Evolutionary conservation across 2,888 invertebrate species (phyloP), one percentile per base, ranked within the genome.

Genomic region (Choreutis nemorana): DNA sequence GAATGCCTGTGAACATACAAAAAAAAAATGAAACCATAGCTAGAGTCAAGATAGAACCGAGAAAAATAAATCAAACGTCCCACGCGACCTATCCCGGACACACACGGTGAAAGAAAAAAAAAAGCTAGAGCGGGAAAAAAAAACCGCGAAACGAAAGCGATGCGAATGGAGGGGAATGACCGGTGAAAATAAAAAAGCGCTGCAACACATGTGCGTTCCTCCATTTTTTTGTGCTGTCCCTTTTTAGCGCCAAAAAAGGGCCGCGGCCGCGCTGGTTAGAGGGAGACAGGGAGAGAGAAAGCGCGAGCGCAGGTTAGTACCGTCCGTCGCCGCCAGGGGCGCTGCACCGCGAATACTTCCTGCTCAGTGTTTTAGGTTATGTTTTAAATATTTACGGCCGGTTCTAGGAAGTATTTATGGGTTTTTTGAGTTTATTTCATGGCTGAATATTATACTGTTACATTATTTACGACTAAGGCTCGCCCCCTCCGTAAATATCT

Each of bases 181-280:
- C 72, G 58, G 64, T 72, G 62, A 78, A 78, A 75, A 77, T 72
- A 60, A 77, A 73, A 61, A 43, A 47, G 51, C 64, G 57, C 65
- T 42, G 55, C 65, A 62, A 72, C 78, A 77, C 75, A 75, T 75
- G 75, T 73, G 67, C 71, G 71, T 62, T 63, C 50, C 56, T 63
- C 64, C 71, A 73, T 77, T 78, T 77, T 77, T 71, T 65, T 43
- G 42, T 42, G 39, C 61, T 41, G 37, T 75, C 77, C 54, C 62
- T 46, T 42, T 75, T 72, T 50, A 47, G 56, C 64, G 55, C 65
- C 70, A 53, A 72, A 73, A 73, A 65, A 50, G 61, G 55, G 40
- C 37, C 37, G 41, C 39, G 39, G 39, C 28, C 22, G 36, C 32
- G 7, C 32, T 27, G 7, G 73, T 36, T 43, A 14, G 67, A 73